phyloP scores from a whole-genome alignment of 2,888 invertebrate species.

The Polyommatus icarus region DNA sequence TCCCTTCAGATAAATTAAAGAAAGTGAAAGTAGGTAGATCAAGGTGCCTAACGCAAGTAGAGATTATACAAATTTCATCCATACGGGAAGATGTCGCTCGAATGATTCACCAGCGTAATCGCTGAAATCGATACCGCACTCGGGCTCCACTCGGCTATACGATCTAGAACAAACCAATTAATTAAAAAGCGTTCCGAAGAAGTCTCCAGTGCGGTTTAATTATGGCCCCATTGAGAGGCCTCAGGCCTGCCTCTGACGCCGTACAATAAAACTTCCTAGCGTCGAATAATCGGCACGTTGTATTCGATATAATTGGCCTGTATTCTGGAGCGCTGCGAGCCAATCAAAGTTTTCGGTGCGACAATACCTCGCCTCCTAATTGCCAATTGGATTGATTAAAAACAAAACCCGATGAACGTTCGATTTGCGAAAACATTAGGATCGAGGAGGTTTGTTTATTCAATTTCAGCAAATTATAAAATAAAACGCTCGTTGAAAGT shows the following conservation, averaged over 20 bases:
- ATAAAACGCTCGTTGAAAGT: neutral
- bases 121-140: constrained; percentile 30
- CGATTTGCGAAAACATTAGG: constrained; percentile 32
- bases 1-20: neutral
- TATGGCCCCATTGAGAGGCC: constrained; percentile 66
- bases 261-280: constrained; percentile 69
- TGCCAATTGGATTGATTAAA: constrained; percentile 62
- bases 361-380: constrained; percentile 66
- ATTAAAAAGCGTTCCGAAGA: constrained; percentile 67
- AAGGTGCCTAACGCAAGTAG: neutral
- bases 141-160: constrained; percentile 35
- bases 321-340: constrained; percentile 56
- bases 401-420: constrained; percentile 44
- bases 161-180: constrained; percentile 65
- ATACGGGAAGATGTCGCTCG: neutral
- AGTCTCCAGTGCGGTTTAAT: constrained; percentile 67
- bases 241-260: constrained; percentile 65
- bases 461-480: constrained; percentile 7
- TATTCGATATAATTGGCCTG: constrained; percentile 72
- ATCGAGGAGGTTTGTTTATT: constrained; percentile 16
- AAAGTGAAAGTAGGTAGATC: neutral
- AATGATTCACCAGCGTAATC: neutral
- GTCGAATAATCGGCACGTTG: constrained; percentile 67
- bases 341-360: constrained; percentile 72
- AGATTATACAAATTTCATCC: neutral